Base-by-base conservation (phyloP, 2,888 invertebrate genomes). In the Xylophagus ater region DNA sequence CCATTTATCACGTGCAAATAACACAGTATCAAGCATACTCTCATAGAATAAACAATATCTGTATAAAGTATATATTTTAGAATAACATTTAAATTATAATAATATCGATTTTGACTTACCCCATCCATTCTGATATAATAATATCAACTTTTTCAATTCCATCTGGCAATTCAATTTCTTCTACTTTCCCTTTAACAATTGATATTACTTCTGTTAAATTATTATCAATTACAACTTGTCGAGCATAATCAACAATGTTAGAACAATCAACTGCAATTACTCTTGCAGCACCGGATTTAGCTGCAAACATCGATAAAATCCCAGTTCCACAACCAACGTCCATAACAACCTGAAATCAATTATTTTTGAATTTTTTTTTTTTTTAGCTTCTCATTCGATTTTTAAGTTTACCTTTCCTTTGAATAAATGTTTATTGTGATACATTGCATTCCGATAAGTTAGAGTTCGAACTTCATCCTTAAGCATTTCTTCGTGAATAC, bases 401-500 rank as follows among this genome's bases (percentile, higher is more conserved):
- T 34, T 19, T 25, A 23, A 50, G 20, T 23, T 62, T 59, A 74
- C 74, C 72, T 84, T 85, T 44, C 81, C 84, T 54, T 87, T 86
- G 66, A 99, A 97, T 45, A 98, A 73, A 68, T 98, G 98, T 68
- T 89, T 93, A 68, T 99, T 99, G 71, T 98, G 94, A 60, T 93
- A 93, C 88, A 99, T 97, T 9, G 98, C 93, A 62, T 97, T 97
- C 38, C 96, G 81, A 66, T 99, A 99, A 2, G 97, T 97, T 45
- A 93, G 73, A 12, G 98, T 99, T 39, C 98, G 77, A 19, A 98
- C 94, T 74, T 98, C 97, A 65, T 99, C 98, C 67, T 99, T 99
- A 46, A 99, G 69, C 98, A 99, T 98, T 69, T 98, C 98, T 71
- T 99, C 98, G 61, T 99, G 98, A 54, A 99, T 99, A 31, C 97